phyloP scores from a whole-genome alignment of 2,888 invertebrate species.

The Epirrhoe tristata region DNA sequence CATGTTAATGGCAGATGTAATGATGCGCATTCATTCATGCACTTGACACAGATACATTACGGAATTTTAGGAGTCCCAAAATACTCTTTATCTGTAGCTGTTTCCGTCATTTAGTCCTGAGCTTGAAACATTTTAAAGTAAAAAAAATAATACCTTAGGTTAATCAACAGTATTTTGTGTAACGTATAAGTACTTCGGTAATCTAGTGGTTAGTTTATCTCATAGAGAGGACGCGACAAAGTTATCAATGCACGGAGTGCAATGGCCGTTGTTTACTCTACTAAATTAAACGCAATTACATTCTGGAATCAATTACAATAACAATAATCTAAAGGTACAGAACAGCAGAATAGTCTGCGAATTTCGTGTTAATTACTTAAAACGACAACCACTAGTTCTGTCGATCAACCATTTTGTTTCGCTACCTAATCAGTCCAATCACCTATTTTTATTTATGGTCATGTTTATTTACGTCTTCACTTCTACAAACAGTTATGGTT shows the following conservation, averaged over 20 bases:
- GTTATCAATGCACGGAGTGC: constrained; percentile 58
- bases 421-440: no score
- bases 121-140: neutral
- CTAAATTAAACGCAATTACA: neutral
- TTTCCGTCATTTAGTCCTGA: neutral
- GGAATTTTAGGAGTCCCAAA: neutral
- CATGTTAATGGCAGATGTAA: constrained; percentile 21
- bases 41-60: constrained; percentile 51
- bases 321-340: no score
- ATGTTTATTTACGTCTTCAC: constrained; percentile 26
- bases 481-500: constrained; percentile 30
- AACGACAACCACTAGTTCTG: no score
- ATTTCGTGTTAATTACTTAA: no score
- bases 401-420: no score
- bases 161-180: constrained; percentile 36
- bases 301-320: no score
- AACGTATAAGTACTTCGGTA: constrained; percentile 26
- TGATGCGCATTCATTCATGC: constrained; percentile 39
- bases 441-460: constrained; percentile 19
- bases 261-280: constrained; percentile 46
- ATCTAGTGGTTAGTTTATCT: constrained; percentile 40
- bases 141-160: neutral
- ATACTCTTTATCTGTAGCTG: neutral
- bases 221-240: constrained; percentile 44
- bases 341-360: no score